A percentile compares a stretch with the other conserved stretches of the same genome.
These are phyloP conservation scores for Uropetala carovei DNA, from an alignment of 2,888 invertebrate species.

Conservation along the genomic window DNA sequence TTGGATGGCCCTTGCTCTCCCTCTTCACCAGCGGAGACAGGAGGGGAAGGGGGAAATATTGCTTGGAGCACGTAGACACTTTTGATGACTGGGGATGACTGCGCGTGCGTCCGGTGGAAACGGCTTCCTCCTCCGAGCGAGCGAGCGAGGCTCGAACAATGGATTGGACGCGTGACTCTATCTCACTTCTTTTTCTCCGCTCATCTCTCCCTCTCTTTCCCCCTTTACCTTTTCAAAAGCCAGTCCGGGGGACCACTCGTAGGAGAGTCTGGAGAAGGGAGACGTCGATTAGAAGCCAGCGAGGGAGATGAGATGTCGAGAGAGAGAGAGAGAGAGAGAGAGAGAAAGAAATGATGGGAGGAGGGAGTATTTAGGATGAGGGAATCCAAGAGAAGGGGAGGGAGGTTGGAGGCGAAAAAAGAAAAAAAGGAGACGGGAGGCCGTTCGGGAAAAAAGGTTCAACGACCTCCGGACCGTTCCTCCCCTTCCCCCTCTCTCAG, in stretches of 20 bases:
- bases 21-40: neutral
- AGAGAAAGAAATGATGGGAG: neutral
- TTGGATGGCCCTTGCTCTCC: neutral
- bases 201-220: too few relatives aligned
- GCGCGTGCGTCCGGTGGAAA: constrained; percentile 20
- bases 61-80: constrained; percentile 52
- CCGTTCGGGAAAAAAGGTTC: constrained; percentile 16
- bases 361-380: neutral
- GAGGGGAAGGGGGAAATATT: constrained; percentile 6
- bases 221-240: neutral
- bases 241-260: neutral
- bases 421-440: neutral
- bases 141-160: constrained; percentile 29
- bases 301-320: constrained; percentile 20
- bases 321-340: neutral
- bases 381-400: neutral
- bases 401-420: neutral
- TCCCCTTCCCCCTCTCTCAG: neutral
- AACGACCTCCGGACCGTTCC: neutral
- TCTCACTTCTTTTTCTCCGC: neutral
- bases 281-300: constrained; percentile 13
- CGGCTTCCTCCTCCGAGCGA: neutral
- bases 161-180: constrained; percentile 39
- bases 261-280: neutral
- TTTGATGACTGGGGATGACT: constrained; percentile 43